phyloP scores from a whole-genome alignment of 2,113 vertebrate genomes.

The Salvator merianae region DNA sequence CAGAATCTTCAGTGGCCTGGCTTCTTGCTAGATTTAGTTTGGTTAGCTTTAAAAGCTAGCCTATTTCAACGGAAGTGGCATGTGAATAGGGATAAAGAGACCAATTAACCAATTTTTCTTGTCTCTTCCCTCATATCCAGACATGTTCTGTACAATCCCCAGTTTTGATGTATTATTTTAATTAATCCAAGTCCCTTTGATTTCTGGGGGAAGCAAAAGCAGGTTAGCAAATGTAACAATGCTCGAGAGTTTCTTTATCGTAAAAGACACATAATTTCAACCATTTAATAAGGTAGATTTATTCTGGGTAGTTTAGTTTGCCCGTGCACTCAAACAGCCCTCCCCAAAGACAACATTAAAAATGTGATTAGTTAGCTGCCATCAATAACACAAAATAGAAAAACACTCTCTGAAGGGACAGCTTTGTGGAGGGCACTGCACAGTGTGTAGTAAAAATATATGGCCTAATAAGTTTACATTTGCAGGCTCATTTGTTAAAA shows the following conservation, averaged over 20 bases:
- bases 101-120: constrained; percentile 87
- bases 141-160: constrained; percentile 73
- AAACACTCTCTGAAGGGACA: constrained; percentile 88
- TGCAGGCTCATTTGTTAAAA: constrained; percentile 92
- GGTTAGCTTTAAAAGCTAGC: constrained; percentile 48
- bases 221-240: constrained; percentile 86
- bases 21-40: constrained; percentile 55
- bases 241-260: constrained; percentile 84
- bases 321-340: constrained; percentile 85
- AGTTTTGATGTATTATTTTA: constrained; percentile 89
- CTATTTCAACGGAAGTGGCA: constrained; percentile 60
- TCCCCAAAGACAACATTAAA: constrained; percentile 91
- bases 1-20: constrained; percentile 20
- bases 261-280: constrained; percentile 89
- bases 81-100: constrained; percentile 75
- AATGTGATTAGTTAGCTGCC: constrained; percentile 92
- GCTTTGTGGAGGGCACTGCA: constrained; percentile 87
- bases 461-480: constrained; percentile 95
- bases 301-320: constrained; percentile 88
- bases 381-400: constrained; percentile 89
- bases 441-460: constrained; percentile 91
- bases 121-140: constrained; percentile 72
- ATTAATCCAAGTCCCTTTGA: constrained; percentile 85
- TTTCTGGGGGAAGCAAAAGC: constrained; percentile 74
- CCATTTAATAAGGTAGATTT: constrained; percentile 91